Evolutionary conservation across 2,888 invertebrate species (phyloP), one percentile per base, ranked within the genome.

Genomic region (Saturnia japonica): DNA sequence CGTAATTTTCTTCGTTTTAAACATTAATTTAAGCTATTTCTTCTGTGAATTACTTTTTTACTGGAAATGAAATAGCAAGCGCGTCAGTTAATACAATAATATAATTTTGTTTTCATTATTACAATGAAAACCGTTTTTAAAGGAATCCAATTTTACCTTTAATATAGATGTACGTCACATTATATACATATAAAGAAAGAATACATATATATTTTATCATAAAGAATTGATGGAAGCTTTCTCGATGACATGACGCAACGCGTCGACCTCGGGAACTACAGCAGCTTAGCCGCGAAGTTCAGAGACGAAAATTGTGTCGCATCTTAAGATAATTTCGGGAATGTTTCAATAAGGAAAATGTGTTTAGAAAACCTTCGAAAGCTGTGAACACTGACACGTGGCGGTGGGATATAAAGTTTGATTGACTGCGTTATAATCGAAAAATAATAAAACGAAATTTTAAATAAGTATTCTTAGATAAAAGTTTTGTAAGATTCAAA

Each of bases 261-360:
- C 57, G 8, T n/a, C 64, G 64, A 40, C 64, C n/a, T 64, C 64
- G 19, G 64, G 34, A 40, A 64, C 19, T 14, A 14, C 6, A n/a
- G 40, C n/a, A n/a, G 64, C 64, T 64, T 64, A 64, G 19, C 40
- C 64, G 64, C 34, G 40, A 64, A 64, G 8, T 64, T 40, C n/a
- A 64, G 64, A 40, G 64, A 16, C 34, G 64, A 64, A 64, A 64
- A 64, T 64, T 64, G 64, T 40, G 64, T 64, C 64, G 64, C 64
- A 19, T 64, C 64, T 54, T 67, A 67, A 70, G 70, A 51, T 51
- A 51, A 70, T 70, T 67, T 66, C 42, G 28, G n/a, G 28, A 60
- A 69, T 72, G 68, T 70, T 70, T 70, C 70, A 67, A 70, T 70
- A 67, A 70, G 70, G 70, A 70, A 70, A 70, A 70, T 70, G 54